Evolutionary conservation across 2,113 vertebrate genomes (phyloP), one percentile per base, ranked within the genome.

Genomic region (Centropus bengalensis): DNA sequence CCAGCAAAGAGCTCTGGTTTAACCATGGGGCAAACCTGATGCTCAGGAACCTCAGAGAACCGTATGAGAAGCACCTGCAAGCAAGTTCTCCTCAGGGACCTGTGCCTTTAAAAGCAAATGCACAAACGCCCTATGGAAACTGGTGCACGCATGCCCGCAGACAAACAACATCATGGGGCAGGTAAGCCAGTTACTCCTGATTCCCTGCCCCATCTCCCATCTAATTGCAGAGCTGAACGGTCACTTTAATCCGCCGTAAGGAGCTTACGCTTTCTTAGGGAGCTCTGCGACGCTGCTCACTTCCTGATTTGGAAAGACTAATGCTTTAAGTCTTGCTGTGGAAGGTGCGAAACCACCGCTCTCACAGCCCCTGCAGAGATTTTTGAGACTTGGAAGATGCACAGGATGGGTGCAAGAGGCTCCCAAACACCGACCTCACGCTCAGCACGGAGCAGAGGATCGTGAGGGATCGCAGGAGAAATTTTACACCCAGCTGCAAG

Each of bases 161-260:
- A 91, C 67, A 69, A 95, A 80, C 78, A 82, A 24, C 89, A 83
- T 51, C 83, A 86, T 10, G 59, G 93, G 93, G 80, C 94, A 96
- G 95, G 95, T 95, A 95, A 95, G 93, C 87, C 26, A 64, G 94
- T 89, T 87, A 89, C 91, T 87, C 84, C 52, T 45, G 85, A 55
- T 81, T 88, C 88, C 86, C 94, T 89, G 70, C 71, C 66, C 87
- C 93, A 91, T 78, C 93, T 89, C 94, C 94, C 74, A 55, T 45
- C 91, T 88, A 87, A 92, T 56, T 93, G 94, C 94, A 93, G 9
- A 80, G 95, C 93, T 89, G 77, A 95, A 76, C 6, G 81, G 94
- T 64, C 96, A 85, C 49, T 82, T 71, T 78, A 92, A 97, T 85
- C 93, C 82, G 73, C 75, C 12, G 0, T 89, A 96, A 95, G 89